These are phyloP conservation scores for Rhodeus uyekii DNA, from an alignment of 2,797 vertebrate genomes.

Conservation along the genomic window DNA sequence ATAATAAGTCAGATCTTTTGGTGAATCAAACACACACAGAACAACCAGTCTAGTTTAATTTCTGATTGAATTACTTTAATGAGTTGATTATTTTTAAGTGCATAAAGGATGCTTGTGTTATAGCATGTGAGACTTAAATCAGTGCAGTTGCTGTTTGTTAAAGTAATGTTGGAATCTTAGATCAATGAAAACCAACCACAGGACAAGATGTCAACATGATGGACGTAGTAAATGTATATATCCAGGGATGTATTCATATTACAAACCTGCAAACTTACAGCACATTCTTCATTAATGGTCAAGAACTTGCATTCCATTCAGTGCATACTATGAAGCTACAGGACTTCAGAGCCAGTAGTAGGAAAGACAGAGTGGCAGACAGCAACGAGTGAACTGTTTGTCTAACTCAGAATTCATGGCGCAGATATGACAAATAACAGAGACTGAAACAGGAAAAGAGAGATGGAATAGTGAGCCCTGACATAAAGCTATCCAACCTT, in stretches of 20 bases:
- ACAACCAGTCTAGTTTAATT: neutral
- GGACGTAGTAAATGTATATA: neutral
- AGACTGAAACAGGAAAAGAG: conserved; percentile 43
- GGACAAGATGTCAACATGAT: neutral
- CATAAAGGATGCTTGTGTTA: neutral
- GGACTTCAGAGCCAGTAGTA: neutral
- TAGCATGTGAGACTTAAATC: neutral
- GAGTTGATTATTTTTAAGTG: neutral
- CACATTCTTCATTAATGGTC: neutral
- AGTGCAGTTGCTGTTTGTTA: neutral
- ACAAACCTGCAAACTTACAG: neutral
- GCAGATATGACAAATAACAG: conserved; percentile 49
- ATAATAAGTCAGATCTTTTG: neutral
- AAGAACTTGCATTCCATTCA: neutral
- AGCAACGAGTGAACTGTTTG: neutral
- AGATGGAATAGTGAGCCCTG: conserved; percentile 42
- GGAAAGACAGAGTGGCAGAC: neutral
- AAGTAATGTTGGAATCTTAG: neutral
- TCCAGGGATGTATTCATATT: neutral
- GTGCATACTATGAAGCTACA: neutral
- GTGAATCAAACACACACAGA: neutral
- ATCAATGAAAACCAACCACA: neutral
- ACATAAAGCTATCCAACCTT: conserved; percentile 60
- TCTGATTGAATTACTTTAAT: neutral
- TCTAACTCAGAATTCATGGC: neutral